Evolutionary conservation across 2,888 invertebrate species (phyloP), one percentile per base, ranked within the genome.

Genomic region (Euproctis similis): DNA sequence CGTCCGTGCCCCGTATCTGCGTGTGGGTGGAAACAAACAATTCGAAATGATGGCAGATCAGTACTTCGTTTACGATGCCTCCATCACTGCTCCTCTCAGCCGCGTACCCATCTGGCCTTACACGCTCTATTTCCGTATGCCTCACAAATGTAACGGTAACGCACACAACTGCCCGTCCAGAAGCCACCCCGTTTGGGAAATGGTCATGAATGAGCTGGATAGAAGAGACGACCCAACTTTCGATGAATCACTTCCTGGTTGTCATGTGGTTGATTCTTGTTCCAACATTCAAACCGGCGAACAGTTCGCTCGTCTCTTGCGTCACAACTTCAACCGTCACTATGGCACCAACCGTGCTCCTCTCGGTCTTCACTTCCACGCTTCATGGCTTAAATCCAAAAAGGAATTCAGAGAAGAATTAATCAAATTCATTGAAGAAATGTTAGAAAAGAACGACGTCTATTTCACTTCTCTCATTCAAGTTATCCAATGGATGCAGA

Each of bases 31-130:
- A 39, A 95, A 96, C 86, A 95, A 91, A 57, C 96, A 96, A 84
- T 97, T 97, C 70, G 94, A 95, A 76, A 97, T 97, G 96, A 96
- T 97, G 96, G 91, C 93, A 30, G 95, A 96, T 73, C 94, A 96
- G 68, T 95, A 93, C 81, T 96, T 96, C 72, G 92, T 94, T 4
- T 97, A 97, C 69, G 97, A 97, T 67, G 95, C 96, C 12, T 96
- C 96, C 7, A 96, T 97, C 61, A 95, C 95, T 1, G 96, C 96
- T 12, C 93, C 95, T 1, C 86, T 95, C 30, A 89, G 92, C 17
- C 91, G 95, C 26, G 95, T 95, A 12, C 96, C 96, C 28, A 94
- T 95, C 69, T 98, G 97, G 97, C 98, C 98, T 0, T 98, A 97
- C 86, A 97, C 97, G 2, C 85, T 98, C 12, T 97, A 97, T 86